Conservation (phyloP, 2,888 invertebrate species). For the Scaptomyza reducta region DNA sequence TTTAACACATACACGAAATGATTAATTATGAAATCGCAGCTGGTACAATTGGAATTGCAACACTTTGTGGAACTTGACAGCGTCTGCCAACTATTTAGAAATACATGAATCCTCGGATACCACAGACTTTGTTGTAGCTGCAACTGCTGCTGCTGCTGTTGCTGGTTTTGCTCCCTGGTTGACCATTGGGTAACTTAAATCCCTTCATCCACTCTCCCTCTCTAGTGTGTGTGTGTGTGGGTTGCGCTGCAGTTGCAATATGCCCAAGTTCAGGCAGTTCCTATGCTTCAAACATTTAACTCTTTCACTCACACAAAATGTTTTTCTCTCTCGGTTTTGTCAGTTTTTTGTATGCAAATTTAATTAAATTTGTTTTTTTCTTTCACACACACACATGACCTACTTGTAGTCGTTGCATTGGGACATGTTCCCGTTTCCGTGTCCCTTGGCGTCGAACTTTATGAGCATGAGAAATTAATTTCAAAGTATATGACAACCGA, state of each 20-base stretch:
- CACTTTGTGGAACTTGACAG: slow-evolving; percentile 32
- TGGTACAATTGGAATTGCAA: slow-evolving; percentile 49
- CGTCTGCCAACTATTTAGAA: slow-evolving; percentile 30
- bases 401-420: slow-evolving; percentile 38
- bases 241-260: slow-evolving; percentile 30
- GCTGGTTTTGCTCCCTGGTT: slow-evolving; percentile 12
- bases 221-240: background rate
- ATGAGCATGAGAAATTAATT: slow-evolving; percentile 28
- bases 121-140: background rate
- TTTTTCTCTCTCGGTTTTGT: background rate
- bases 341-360: slow-evolving; percentile 51
- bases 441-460: slow-evolving; percentile 8
- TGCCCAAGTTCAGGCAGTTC: slow-evolving; percentile 42
- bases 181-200: slow-evolving; percentile 24
- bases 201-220: background rate
- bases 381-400: slow-evolving; percentile 31
- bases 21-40: slow-evolving; percentile 65
- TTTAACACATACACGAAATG: background rate
- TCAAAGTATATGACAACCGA: slow-evolving; percentile 44
- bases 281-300: slow-evolving; percentile 7
- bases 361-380: slow-evolving; percentile 48
- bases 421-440: slow-evolving; percentile 18
- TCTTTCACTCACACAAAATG: slow-evolving; percentile 21
- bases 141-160: no score
- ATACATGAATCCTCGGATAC: slow-evolving; percentile 23